These are phyloP conservation scores for Chaitophorus viminalis DNA, from an alignment of 2,888 invertebrate genomes.

Conservation along the genomic window DNA sequence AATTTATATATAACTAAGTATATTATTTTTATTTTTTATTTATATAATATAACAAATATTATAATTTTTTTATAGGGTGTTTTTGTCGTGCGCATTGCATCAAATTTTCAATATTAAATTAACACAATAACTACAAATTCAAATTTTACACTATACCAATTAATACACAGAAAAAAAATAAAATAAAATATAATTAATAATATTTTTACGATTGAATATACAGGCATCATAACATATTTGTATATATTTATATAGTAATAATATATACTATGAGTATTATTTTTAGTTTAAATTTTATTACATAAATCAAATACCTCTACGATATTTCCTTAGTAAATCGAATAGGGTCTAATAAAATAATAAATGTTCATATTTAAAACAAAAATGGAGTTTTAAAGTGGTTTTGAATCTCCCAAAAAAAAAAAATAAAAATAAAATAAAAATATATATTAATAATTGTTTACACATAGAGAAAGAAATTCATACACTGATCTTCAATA, in stretches of 20 bases:
- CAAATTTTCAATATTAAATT: conserved; percentile 35
- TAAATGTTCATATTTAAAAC: conserved; percentile 27
- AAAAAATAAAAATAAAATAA: conserved; percentile 21
- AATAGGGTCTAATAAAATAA: conserved; percentile 54
- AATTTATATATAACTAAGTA: conserved; percentile 55
- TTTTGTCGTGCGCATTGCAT: conserved; percentile 21
- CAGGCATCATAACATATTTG: conserved; percentile 33
- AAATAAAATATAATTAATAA: not conserved
- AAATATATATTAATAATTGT: conserved; percentile 34
- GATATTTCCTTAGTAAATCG: conserved; percentile 51
- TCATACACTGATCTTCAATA: conserved; percentile 28
- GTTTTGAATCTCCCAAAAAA: conserved; percentile 34
- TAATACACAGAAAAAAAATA: conserved; percentile 45
- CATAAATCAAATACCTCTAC: conserved; percentile 44
- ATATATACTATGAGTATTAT: conserved; percentile 32
- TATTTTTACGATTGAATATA: conserved; percentile 47
- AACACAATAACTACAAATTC: conserved; percentile 54
- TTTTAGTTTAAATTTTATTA: conserved; percentile 10
- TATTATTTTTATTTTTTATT: conserved; percentile 28
- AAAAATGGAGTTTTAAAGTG: not conserved
- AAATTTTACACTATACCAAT: conserved; percentile 54
- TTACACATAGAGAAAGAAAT: conserved; percentile 23
- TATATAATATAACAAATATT: conserved; percentile 57
- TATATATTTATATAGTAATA: conserved; percentile 36
- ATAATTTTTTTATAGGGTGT: conserved; percentile 34